Percentiles rank a stretch among this genome's conserved stretches.
Evolutionary conservation across 2,113 vertebrate species (phyloP).

Genomic region (Isurus oxyrinchus): DNA sequence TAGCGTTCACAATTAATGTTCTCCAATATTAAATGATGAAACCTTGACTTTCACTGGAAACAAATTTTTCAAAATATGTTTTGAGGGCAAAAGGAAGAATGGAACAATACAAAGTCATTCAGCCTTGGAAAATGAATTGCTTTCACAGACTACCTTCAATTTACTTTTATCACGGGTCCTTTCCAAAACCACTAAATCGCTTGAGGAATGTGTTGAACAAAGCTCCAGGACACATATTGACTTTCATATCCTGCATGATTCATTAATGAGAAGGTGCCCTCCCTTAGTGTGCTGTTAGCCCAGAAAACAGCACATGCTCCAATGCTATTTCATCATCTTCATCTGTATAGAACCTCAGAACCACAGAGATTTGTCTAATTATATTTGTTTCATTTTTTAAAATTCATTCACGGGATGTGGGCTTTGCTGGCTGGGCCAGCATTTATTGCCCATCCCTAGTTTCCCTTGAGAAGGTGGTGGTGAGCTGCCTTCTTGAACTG

Average conservation of each 20-base stretch:
- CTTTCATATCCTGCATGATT: background rate
- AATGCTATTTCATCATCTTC: background rate
- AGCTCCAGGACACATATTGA: background rate
- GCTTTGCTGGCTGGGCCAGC: too few relatives aligned
- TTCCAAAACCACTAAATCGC: background rate
- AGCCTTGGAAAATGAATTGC: background rate
- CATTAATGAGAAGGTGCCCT: background rate
- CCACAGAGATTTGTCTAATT: background rate
- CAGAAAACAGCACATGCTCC: background rate
- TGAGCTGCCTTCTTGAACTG: too few relatives aligned
- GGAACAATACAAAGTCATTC: background rate
- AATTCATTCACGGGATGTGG: too few relatives aligned
- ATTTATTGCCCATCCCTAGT: too few relatives aligned
- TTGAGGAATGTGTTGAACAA: background rate
- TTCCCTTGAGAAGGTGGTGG: too few relatives aligned
- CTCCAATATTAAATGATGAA: background rate
- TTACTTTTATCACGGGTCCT: background rate
- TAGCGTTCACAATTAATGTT: background rate
- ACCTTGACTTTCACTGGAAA: background rate
- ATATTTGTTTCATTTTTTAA: background rate
- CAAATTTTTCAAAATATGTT: background rate
- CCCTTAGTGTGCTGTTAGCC: background rate
- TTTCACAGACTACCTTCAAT: background rate
- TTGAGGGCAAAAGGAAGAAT: background rate
- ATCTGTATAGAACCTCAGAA: background rate